Percentiles rank a stretch among this genome's conserved stretches.
These are phyloP conservation scores for Drosophila nigrodunni DNA, from an alignment of 1,140 invertebrate genomes.

Conservation along the genomic window DNA sequence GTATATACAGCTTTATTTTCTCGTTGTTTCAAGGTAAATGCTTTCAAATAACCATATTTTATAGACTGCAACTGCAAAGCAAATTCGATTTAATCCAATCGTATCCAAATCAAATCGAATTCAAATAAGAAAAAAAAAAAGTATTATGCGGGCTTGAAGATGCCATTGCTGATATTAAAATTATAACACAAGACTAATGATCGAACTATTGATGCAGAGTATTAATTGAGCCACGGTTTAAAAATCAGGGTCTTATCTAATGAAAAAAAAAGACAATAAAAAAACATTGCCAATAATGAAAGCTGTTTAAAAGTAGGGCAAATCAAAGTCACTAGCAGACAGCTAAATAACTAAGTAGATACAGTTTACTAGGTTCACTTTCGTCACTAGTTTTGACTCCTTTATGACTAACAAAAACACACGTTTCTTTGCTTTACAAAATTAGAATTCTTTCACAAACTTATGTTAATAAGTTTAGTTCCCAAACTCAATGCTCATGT, in stretches of 20 bases:
- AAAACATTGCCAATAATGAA: slow-evolving; percentile 8
- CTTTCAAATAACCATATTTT: slow-evolving; percentile 61
- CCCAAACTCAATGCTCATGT: neutral
- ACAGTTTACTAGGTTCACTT: neutral
- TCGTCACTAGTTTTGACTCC: too few species aligned
- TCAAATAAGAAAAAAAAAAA: slow-evolving; percentile 20
- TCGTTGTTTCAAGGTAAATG: slow-evolving; percentile 63
- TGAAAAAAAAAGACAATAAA: too few species aligned
- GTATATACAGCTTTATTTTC: slow-evolving; percentile 46
- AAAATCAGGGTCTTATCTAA: slow-evolving; percentile 38
- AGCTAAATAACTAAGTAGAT: too few species aligned
- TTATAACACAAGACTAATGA: slow-evolving; percentile 46
- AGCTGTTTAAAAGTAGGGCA: neutral
- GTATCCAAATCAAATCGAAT: slow-evolving; percentile 27
- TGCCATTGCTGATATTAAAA: slow-evolving; percentile 41
- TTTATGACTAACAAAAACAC: too few species aligned
- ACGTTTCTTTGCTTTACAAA: too few species aligned
- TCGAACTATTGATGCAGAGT: slow-evolving; percentile 23
- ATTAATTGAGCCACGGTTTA: slow-evolving; percentile 44
- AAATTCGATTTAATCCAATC: slow-evolving; percentile 22
- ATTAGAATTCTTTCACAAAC: too few species aligned
- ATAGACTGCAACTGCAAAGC: slow-evolving; percentile 33
- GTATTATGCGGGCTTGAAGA: slow-evolving; percentile 38
- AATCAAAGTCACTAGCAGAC: too few species aligned
- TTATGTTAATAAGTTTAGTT: neutral